phyloP scores from a whole-genome alignment of 2,113 vertebrate species.

The Aleadryas rufinucha region DNA sequence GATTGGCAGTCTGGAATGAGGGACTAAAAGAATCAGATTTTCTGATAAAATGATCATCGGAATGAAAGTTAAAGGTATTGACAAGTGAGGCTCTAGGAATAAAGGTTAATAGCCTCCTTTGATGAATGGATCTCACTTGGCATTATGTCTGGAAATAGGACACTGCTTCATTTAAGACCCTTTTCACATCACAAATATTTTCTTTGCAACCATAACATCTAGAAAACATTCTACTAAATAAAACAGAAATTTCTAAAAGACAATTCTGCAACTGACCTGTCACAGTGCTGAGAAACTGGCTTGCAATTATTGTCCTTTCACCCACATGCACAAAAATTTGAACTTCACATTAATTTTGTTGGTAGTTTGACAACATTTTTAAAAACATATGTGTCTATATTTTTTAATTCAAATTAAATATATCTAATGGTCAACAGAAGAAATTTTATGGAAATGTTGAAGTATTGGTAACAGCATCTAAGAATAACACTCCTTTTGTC shows the following conservation, averaged over 20 bases:
- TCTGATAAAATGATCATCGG: conserved; percentile 36
- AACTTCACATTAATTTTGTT: background rate
- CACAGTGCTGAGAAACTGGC: background rate
- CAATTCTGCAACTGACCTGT: background rate
- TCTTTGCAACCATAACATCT: background rate
- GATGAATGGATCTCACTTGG: conserved; percentile 19
- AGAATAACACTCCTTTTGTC: background rate
- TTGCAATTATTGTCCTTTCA: background rate
- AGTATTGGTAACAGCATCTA: background rate
- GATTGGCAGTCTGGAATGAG: background rate
- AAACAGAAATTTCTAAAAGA: background rate
- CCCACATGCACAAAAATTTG: background rate
- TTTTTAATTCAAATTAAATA: background rate
- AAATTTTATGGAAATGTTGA: background rate
- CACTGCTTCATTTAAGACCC: background rate
- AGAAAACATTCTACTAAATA: conserved; percentile 7
- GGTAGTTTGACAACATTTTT: background rate
- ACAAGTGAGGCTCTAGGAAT: background rate
- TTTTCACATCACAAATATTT: conserved; percentile 31
- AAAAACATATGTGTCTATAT: background rate
- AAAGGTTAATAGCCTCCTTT: conserved; percentile 45
- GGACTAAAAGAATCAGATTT: conserved; percentile 18
- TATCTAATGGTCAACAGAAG: background rate
- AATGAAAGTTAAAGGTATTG: conserved; percentile 37
- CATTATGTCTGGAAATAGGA: background rate